Evolutionary conservation across 2,797 vertebrate species (phyloP), one percentile per base, ranked within the genome.

Genomic region (Odontamblyopus rebecca): DNA sequence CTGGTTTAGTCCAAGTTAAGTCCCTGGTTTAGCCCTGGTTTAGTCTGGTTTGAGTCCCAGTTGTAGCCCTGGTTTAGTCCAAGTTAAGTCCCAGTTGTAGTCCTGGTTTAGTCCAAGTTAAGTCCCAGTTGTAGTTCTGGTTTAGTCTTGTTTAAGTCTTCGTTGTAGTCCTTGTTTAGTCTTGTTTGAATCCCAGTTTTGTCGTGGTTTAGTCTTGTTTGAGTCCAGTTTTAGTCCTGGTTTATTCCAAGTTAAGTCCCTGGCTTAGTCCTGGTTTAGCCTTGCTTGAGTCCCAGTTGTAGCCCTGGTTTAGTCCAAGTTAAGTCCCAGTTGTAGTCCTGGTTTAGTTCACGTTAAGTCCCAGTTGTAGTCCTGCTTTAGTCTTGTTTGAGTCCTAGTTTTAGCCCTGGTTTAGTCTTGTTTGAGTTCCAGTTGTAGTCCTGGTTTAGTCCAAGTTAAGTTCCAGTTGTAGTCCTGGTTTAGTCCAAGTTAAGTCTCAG

Each of bases 221-320:
- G 6, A 38, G 7, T 7, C 7, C 35, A 35, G 35, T 35, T 35
- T 51, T 51, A 6, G 6, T 54, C 1, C 51, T 7, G 35, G 1
- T 9, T 51, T 51, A 7, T 2, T 54, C 6, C 53, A 23, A 19
- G 19, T 23, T 54, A 54, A 54, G 9, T 3, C 19, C 19, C 8
- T 2, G 53, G 11, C 23, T 23, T 23, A 9, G 53, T 54, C n/a
- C 53, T 8, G 23, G n/a, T 57, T 57, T 38, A 38, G 7, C 2
- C 32, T 5, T 5, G 6, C 1, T 51, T 6, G 1, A 16, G 13
- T 51, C 48, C 4, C 6, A 5, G 26, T 16, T 15, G 5, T 27
- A 3, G 11, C n/a, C 53, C 53, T 19, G 83, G 79, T 79, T 66
- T 13, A 16, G 54, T 11, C 23, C n/a, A 56, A 13, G 56, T 13